These are phyloP conservation scores for Calycopis cecrops DNA, from an alignment of 1,140 invertebrate species.

Conservation along the genomic window DNA sequence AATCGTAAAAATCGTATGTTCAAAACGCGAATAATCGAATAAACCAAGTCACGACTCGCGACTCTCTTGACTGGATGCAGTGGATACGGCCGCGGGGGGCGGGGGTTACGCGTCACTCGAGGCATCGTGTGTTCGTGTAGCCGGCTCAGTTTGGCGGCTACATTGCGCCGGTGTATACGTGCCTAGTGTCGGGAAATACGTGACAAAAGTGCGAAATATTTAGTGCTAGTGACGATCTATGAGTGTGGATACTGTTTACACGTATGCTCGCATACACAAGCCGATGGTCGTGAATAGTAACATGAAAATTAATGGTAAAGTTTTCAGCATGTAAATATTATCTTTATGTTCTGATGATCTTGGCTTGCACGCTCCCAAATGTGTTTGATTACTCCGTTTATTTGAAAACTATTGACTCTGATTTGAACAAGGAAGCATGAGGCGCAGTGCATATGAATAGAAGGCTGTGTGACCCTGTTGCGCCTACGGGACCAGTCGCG, in stretches of 20 bases:
- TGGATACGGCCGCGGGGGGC: slow-evolving; percentile 28
- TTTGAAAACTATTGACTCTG: slow-evolving; percentile 8
- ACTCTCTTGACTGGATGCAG: slow-evolving; percentile 50
- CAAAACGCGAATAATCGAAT: slow-evolving; percentile 18
- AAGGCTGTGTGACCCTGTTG: slow-evolving; percentile 69
- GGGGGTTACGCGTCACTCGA: slow-evolving; percentile 48
- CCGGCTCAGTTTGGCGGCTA: slow-evolving; percentile 42
- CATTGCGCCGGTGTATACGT: slow-evolving; percentile 30
- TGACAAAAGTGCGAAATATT: slow-evolving; percentile 46
- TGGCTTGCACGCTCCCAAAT: slow-evolving; percentile 62
- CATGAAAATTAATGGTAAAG: slow-evolving; percentile 73
- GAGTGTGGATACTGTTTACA: slow-evolving; percentile 33
- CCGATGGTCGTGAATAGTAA: slow-evolving; percentile 72
- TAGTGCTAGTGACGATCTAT: slow-evolving; percentile 33
- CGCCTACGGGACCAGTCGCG: slow-evolving; percentile 67
- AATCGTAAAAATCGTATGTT: slow-evolving; percentile 6
- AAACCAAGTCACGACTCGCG: slow-evolving; percentile 31
- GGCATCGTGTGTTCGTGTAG: slow-evolving; percentile 31
- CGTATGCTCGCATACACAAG: slow-evolving; percentile 45
- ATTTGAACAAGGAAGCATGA: slow-evolving; percentile 57
- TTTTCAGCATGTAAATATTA: slow-evolving; percentile 49
- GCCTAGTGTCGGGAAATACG: slow-evolving; percentile 29
- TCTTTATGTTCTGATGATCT: slow-evolving; percentile 58
- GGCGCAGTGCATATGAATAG: slow-evolving; percentile 56
- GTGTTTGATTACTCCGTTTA: background rate